Conservation (phyloP, 1,140 invertebrate species). For the Sycophaga agraensis region DNA sequence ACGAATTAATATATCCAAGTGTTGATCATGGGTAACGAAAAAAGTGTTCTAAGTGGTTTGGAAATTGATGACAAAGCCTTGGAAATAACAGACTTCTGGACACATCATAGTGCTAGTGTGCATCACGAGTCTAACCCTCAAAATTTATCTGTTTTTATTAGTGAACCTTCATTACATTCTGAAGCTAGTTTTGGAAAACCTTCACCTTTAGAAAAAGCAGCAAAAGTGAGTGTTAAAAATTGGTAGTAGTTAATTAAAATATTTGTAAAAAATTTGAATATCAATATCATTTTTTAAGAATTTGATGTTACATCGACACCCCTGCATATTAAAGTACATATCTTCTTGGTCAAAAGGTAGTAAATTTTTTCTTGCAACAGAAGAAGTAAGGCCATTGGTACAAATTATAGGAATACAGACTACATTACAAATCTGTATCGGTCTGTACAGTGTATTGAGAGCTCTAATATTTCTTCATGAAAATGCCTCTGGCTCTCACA, state of each 20-base stretch:
- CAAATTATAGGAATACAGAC: conserved; percentile 66
- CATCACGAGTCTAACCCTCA: conserved; percentile 57
- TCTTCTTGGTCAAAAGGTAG: conserved; percentile 76
- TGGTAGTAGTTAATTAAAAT: no score
- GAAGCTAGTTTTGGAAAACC: conserved; percentile 64
- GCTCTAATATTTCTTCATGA: conserved; percentile 79
- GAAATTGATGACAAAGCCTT: conserved; percentile 73
- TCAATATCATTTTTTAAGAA: conserved; percentile 64
- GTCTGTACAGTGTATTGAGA: conserved; percentile 72
- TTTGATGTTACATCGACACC: conserved; percentile 78
- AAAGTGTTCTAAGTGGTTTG: conserved; percentile 69
- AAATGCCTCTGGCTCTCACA: conserved; percentile 74
- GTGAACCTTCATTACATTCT: conserved; percentile 62
- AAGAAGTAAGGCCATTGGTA: conserved; percentile 71
- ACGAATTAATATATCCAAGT: no score
- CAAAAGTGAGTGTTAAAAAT: conserved; percentile 60
- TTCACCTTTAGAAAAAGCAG: conserved; percentile 70
- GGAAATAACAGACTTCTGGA: conserved; percentile 76
- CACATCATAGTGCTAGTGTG: conserved; percentile 69
- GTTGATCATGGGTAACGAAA: conserved; percentile 78
- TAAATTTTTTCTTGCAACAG: conserved; percentile 73
- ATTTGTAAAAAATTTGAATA: neutral
- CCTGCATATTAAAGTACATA: conserved; percentile 76
- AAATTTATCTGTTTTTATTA: conserved; percentile 72
- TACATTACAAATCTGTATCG: conserved; percentile 75